Evolutionary conservation across 2,888 invertebrate species (phyloP).

Genomic region (Pollenia angustigena): DNA sequence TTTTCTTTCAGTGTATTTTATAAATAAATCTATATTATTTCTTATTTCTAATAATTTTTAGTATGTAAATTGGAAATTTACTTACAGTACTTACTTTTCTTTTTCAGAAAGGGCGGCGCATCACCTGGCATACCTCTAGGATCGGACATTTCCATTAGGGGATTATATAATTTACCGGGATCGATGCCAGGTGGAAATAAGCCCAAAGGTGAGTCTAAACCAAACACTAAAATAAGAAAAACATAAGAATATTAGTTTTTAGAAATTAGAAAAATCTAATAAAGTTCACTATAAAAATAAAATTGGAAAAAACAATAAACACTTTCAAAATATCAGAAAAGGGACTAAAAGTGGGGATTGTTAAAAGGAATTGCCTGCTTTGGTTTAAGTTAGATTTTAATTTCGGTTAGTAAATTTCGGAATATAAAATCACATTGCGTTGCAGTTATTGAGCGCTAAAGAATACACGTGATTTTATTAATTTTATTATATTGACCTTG

Average conservation of each 20-base stretch:
- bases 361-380: background rate
- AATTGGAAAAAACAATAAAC: slow-evolving; percentile 43
- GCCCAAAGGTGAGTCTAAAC: slow-evolving; percentile 89
- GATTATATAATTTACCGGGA: slow-evolving; percentile 89
- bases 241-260: background rate
- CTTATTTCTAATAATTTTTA: background rate
- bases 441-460: too few relatives aligned
- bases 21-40: background rate
- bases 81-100: slow-evolving; percentile 89
- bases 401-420: too few relatives aligned
- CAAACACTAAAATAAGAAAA: slow-evolving; percentile 86
- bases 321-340: slow-evolving; percentile 9
- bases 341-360: background rate
- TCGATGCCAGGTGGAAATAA: slow-evolving; percentile 91
- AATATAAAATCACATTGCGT: too few relatives aligned
- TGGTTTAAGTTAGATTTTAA: background rate
- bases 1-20: background rate
- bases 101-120: slow-evolving; percentile 89
- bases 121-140: slow-evolving; percentile 88
- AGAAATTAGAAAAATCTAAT: background rate
- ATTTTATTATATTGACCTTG: background rate
- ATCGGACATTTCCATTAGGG: slow-evolving; percentile 90
- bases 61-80: slow-evolving; percentile 52
- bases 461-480: background rate
- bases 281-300: background rate